Percentiles rank a stretch among this genome's conserved stretches.
These are phyloP conservation scores for Ascaphus truei DNA, from an alignment of 2,113 vertebrate species.

Conservation along the genomic window DNA sequence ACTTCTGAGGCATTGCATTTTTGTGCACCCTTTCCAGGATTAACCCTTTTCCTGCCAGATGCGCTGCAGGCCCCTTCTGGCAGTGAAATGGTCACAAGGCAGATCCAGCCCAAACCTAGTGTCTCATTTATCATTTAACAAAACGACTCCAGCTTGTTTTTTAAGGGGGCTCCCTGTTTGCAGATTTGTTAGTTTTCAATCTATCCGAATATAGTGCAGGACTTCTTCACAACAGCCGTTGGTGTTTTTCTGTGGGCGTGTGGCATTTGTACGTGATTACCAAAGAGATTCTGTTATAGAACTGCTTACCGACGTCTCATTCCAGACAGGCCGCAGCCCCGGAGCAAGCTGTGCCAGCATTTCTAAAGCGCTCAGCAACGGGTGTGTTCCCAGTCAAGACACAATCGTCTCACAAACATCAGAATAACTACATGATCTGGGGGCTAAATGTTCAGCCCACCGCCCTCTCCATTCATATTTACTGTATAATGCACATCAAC, in stretches of 20 bases:
- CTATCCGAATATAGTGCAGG: no score
- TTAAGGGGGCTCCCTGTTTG: no score
- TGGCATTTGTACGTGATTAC: not conserved
- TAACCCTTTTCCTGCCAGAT: no score
- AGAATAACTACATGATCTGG: not conserved
- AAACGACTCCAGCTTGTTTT: no score
- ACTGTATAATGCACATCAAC: not conserved
- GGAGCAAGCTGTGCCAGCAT: not conserved
- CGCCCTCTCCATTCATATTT: not conserved
- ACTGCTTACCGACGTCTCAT: not conserved
- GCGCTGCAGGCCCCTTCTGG: no score
- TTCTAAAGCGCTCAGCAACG: not conserved
- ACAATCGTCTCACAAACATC: no score
- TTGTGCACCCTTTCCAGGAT: no score
- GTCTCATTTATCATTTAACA: no score
- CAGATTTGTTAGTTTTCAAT: no score
- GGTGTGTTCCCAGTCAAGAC: not conserved
- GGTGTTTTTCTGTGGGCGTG: not conserved
- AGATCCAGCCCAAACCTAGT: no score
- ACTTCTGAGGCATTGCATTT: no score
- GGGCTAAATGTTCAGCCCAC: not conserved
- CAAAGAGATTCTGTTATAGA: not conserved
- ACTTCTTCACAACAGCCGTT: not conserved
- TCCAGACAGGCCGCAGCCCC: not conserved
- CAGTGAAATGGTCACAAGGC: no score